Evolutionary conservation across 2,113 vertebrate genomes (phyloP).

Genomic region (Platichthys flesus): DNA sequence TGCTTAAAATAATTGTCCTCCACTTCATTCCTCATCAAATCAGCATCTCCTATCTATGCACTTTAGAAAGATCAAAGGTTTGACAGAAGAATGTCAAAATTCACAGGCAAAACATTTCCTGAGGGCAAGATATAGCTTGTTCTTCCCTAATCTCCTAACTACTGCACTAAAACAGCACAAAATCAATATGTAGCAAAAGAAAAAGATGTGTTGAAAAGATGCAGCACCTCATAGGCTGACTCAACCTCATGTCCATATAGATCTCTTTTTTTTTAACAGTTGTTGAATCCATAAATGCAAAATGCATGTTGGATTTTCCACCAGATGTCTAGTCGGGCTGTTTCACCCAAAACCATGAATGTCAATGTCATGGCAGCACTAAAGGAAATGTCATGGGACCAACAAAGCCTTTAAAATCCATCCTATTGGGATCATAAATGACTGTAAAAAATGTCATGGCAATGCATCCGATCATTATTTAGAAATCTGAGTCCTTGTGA

Average conservation of each 20-base stretch:
- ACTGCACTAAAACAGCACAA: background rate
- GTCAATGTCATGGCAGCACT: background rate
- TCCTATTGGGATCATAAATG: background rate
- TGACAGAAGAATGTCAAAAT: conserved; percentile 22
- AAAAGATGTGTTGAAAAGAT: background rate
- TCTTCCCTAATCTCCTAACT: background rate
- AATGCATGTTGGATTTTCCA: background rate
- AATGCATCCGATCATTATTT: background rate
- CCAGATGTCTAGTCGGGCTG: background rate
- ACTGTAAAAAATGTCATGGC: background rate
- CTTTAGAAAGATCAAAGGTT: conserved; percentile 32
- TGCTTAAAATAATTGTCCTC: conserved; percentile 18
- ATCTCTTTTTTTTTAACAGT: background rate
- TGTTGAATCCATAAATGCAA: conserved; percentile 15
- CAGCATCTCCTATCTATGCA: background rate
- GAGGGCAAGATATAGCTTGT: conserved; percentile 2
- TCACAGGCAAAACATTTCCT: conserved; percentile 27
- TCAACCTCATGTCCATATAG: background rate
- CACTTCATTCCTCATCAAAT: conserved; percentile 11
- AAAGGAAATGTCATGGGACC: background rate
- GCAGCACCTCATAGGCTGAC: background rate
- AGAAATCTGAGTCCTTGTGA: too few species aligned
- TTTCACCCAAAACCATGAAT: background rate
- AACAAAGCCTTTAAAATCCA: background rate
- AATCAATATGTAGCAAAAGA: conserved; percentile 4